A percentile compares a stretch with the other conserved stretches of the same genome.
Conservation (phyloP, 2,888 invertebrate genomes). For the Acheta domesticus region DNA sequence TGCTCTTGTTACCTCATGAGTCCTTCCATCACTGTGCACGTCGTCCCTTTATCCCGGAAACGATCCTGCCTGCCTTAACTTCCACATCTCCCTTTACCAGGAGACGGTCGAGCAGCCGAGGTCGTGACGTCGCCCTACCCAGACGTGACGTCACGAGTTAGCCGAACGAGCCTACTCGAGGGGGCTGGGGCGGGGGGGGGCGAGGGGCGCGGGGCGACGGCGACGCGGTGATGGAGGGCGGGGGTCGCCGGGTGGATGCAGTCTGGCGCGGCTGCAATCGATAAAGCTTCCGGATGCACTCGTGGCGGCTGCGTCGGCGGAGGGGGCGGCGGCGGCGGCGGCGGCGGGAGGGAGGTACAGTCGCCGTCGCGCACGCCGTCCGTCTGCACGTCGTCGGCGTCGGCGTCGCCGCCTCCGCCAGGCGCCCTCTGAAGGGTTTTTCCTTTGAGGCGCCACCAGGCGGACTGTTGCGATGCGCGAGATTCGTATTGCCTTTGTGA, state of each 20-base stretch:
- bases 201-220: background rate
- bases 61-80: background rate
- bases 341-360: background rate
- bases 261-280: slow-evolving; percentile 9
- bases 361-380: background rate
- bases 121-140: background rate
- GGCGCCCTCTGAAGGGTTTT: too few relatives aligned
- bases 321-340: background rate
- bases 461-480: too few relatives aligned
- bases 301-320: background rate
- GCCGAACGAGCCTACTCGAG: background rate
- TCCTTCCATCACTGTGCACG: too few relatives aligned
- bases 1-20: too few relatives aligned
- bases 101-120: background rate
- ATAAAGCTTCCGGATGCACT: slow-evolving; percentile 18
- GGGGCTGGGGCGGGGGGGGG: background rate
- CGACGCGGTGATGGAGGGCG: background rate
- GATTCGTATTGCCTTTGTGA: too few relatives aligned
- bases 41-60: too few relatives aligned
- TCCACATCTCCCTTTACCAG: background rate
- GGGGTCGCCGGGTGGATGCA: background rate
- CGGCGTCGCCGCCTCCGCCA: background rate
- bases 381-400: background rate
- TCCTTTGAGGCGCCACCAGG: too few relatives aligned
- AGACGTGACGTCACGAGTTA: background rate